Conservation (phyloP, 2,888 invertebrate genomes). For the Heterodera filipjevi region DNA sequence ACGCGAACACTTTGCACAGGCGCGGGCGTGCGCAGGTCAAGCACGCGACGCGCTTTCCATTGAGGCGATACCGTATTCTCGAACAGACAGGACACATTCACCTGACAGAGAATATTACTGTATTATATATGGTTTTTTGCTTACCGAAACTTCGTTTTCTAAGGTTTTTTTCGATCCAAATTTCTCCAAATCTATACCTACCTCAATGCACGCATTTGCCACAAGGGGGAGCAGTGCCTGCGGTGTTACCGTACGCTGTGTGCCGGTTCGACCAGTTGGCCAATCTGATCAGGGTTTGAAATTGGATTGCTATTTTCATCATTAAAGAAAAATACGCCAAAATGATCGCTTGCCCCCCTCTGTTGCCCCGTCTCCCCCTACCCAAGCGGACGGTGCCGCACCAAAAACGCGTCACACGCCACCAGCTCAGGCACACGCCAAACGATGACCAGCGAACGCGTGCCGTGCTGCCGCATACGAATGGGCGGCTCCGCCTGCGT, state of each 20-base stretch:
- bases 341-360: too few relatives aligned
- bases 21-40: constrained; percentile 55
- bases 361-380: neutral
- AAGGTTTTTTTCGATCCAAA: too few relatives aligned
- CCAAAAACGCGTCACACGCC: constrained; percentile 57
- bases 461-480: constrained; percentile 1
- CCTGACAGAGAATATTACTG: constrained; percentile 27
- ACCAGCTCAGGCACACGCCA: constrained; percentile 56
- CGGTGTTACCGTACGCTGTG: neutral
- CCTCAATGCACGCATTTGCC: constrained; percentile 43
- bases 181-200: too few relatives aligned
- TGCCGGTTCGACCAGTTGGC: neutral
- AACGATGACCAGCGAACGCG: constrained; percentile 44
- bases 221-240: neutral
- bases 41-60: constrained; percentile 59
- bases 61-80: constrained; percentile 56
- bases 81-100: constrained; percentile 57
- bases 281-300: too few relatives aligned
- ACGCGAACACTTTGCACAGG: constrained; percentile 51
- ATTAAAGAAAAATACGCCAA: too few relatives aligned
- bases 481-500: neutral
- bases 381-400: constrained; percentile 31
- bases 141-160: too few relatives aligned
- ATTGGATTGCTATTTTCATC: too few relatives aligned
- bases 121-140: too few relatives aligned